Conservation (phyloP, 2,797 vertebrate species). For the Sebastes diploproa region DNA sequence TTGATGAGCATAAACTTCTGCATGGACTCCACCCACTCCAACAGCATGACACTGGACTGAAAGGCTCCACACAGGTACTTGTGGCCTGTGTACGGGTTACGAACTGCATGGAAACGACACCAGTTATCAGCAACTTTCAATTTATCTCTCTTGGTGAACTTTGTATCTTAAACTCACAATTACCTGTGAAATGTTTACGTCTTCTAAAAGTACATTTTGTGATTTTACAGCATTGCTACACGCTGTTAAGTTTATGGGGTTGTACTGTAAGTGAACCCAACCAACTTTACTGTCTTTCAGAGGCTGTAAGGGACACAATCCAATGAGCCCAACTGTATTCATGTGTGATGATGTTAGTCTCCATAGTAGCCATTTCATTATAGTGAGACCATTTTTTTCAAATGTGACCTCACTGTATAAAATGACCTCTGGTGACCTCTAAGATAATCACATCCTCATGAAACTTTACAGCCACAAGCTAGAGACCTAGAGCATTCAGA, state of each 20-base stretch:
- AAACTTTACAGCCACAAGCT: too few relatives aligned
- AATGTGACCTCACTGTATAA: too few relatives aligned
- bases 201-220: not conserved
- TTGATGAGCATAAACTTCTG: slow-evolving; percentile 98
- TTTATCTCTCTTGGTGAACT: not conserved
- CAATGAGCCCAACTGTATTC: too few relatives aligned
- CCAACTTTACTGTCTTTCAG: too few relatives aligned
- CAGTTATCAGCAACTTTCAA: not conserved
- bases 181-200: not conserved
- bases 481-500: too few relatives aligned
- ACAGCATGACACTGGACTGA: slow-evolving; percentile 92
- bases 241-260: too few relatives aligned
- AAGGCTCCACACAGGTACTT: slow-evolving; percentile 96
- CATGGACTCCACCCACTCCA: slow-evolving; percentile 97
- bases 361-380: too few relatives aligned
- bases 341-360: too few relatives aligned
- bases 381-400: too few relatives aligned
- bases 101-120: slow-evolving; percentile 78
- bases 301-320: too few relatives aligned
- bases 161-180: not conserved
- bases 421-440: too few relatives aligned
- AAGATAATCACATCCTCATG: accelerated
- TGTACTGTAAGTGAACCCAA: too few relatives aligned
- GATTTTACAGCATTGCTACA: not conserved
- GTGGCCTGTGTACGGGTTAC: slow-evolving; percentile 94